A percentile compares a stretch with the other conserved stretches of the same genome.
Conservation (phyloP, 2,888 invertebrate genomes). For the Macaria notata region DNA sequence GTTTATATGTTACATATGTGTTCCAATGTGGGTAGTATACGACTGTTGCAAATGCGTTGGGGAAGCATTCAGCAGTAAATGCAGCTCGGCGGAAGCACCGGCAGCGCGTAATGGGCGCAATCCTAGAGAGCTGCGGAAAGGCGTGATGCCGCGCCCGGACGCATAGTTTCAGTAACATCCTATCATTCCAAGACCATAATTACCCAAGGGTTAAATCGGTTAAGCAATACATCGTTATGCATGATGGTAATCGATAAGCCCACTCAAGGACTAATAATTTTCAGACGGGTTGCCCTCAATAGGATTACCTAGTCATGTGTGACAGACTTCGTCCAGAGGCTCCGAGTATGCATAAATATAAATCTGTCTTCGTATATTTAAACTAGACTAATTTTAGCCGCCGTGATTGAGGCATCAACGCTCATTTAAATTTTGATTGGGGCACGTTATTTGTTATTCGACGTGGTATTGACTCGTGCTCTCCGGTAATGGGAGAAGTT, state of each 20-base stretch:
- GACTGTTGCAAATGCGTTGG: constrained; percentile 4
- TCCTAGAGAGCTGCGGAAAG: constrained; percentile 58
- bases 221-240: constrained; percentile 10
- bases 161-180: constrained; percentile 41
- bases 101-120: constrained; percentile 49
- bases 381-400: not conserved
- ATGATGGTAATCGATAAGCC: constrained; percentile 15
- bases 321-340: constrained; percentile 10
- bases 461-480: constrained; percentile 13
- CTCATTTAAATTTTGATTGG: too few species aligned
- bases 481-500: constrained; percentile 35
- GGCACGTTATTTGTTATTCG: constrained; percentile 1
- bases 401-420: too few species aligned
- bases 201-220: constrained; percentile 15
- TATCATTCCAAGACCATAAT: constrained; percentile 29
- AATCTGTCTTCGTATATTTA: not conserved
- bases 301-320: constrained; percentile 15
- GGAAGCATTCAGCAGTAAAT: constrained; percentile 8
- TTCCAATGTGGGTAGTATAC: not conserved
- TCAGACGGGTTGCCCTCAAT: constrained; percentile 14
- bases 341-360: constrained; percentile 2
- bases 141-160: constrained; percentile 28
- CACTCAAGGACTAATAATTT: constrained; percentile 10
- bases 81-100: constrained; percentile 36
- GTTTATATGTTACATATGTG: too few species aligned